A percentile compares a stretch with the other conserved stretches of the same genome.
Evolutionary conservation across 1,140 invertebrate species (phyloP).

Genomic region (Aphelinus atriplicis): DNA sequence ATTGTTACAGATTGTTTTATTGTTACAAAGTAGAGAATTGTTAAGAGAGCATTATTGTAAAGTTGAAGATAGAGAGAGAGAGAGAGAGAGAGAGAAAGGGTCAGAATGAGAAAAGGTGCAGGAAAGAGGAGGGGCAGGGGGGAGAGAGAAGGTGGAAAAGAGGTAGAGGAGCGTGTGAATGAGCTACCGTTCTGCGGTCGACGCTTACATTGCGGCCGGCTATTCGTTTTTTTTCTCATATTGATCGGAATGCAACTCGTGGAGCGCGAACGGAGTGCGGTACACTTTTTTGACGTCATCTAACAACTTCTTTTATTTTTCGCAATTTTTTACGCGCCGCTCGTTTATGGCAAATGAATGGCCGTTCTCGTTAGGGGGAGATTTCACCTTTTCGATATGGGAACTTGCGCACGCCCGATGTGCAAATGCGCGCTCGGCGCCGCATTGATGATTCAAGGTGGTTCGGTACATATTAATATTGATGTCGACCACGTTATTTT

Average conservation of each 20-base stretch:
- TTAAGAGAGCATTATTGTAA: too few species aligned
- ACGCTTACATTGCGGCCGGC: slow-evolving; percentile 30
- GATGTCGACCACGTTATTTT: background rate
- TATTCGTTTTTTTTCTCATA: slow-evolving; percentile 47
- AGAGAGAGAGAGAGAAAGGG: slow-evolving; percentile 2
- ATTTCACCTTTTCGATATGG: background rate
- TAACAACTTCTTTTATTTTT: slow-evolving; percentile 17
- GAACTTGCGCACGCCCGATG: background rate
- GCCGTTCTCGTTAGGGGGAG: slow-evolving; percentile 10
- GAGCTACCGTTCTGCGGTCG: slow-evolving; percentile 60
- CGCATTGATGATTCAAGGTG: slow-evolving; percentile 15
- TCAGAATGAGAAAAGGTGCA: background rate
- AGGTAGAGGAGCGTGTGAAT: slow-evolving; percentile 53
- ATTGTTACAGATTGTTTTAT: too few species aligned
- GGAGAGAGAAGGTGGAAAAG: slow-evolving; percentile 30
- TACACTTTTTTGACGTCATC: slow-evolving; percentile 18
- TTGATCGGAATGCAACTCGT: slow-evolving; percentile 53
- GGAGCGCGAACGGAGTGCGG: background rate
- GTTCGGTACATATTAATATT: slow-evolving; percentile 18
- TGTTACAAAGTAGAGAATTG: too few species aligned
- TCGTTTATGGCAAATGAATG: slow-evolving; percentile 26
- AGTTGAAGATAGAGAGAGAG: too few species aligned
- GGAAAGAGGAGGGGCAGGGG: slow-evolving; percentile 2
- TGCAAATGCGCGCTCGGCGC: too few species aligned
- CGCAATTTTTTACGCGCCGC: background rate